These are phyloP conservation scores for Lepisosteus osseus DNA, from an alignment of 2,113 vertebrate genomes.

Conservation along the genomic window DNA sequence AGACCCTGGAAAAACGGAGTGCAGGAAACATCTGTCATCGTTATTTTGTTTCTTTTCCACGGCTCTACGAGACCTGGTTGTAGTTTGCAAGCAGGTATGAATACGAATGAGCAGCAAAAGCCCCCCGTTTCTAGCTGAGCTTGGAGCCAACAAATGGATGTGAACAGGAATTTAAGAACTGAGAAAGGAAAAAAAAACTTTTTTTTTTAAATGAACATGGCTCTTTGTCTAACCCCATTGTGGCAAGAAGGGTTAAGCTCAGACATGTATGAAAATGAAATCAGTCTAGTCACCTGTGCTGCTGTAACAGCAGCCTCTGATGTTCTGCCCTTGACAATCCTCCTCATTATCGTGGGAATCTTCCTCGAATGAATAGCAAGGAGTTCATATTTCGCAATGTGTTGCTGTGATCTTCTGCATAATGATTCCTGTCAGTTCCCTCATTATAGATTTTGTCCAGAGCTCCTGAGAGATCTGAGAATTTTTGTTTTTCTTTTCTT, in stretches of 20 bases:
- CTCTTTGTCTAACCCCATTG: conserved; percentile 55
- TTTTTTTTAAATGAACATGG: conserved; percentile 26
- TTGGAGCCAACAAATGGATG: conserved; percentile 33
- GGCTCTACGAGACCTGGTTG: background rate
- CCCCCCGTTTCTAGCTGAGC: conserved; percentile 14
- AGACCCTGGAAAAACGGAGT: background rate
- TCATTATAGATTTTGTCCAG: conserved; percentile 84
- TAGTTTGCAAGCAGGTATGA: background rate
- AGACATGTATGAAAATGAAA: conserved; percentile 55
- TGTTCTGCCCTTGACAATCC: conserved; percentile 66
- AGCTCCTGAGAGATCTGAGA: conserved; percentile 83
- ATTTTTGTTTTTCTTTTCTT: conserved; percentile 49
- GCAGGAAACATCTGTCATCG: background rate
- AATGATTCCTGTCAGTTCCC: conserved; percentile 83
- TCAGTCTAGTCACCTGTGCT: conserved; percentile 64
- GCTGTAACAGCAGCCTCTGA: conserved; percentile 67
- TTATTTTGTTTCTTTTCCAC: background rate
- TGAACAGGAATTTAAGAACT: conserved; percentile 59
- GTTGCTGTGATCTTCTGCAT: conserved; percentile 75
- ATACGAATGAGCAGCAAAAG: background rate
- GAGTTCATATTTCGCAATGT: conserved; percentile 77
- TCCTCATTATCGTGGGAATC: conserved; percentile 81
- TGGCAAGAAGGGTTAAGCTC: conserved; percentile 69
- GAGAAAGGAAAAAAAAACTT: conserved; percentile 38
- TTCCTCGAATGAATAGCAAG: conserved; percentile 62